Percentiles rank a stretch among this genome's conserved stretches.
Conservation (phyloP, 2,797 vertebrate genomes). For the Channallabes apus region DNA sequence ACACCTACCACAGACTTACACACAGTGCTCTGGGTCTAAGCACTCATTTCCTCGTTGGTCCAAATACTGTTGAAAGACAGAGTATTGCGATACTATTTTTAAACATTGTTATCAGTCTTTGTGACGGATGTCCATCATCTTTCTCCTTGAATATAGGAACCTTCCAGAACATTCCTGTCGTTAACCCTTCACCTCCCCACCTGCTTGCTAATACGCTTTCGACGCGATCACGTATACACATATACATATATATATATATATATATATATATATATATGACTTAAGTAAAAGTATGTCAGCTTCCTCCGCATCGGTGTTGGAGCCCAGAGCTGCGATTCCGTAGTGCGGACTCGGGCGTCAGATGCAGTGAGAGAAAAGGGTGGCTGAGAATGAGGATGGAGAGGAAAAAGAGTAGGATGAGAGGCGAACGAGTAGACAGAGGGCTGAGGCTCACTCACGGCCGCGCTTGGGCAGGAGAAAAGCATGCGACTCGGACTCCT, state of each 20-base stretch:
- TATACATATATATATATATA: not conserved
- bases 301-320: constrained; percentile 80
- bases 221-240: constrained; percentile 48
- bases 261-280: constrained; percentile 9
- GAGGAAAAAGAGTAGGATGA: constrained; percentile 51
- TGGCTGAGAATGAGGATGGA: constrained; percentile 65
- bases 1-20: constrained; percentile 33
- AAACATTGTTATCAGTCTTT: not conserved
- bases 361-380: constrained; percentile 60
- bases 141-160: constrained; percentile 77
- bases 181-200: constrained; percentile 77
- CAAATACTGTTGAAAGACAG: not conserved
- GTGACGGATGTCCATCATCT: constrained; percentile 62
- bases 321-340: constrained; percentile 63
- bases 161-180: constrained; percentile 82
- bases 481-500: constrained; percentile 72
- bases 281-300: constrained; percentile 73
- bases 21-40: not conserved
- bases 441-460: constrained; percentile 68
- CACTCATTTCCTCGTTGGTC: constrained; percentile 14
- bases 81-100: not conserved
- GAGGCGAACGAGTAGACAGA: constrained; percentile 63
- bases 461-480: constrained; percentile 70
- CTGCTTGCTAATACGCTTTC: constrained; percentile 58
- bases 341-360: constrained; percentile 55